These are phyloP conservation scores for Ginglymostoma cirratum DNA, from an alignment of 2,113 vertebrate species.

Conservation along the genomic window DNA sequence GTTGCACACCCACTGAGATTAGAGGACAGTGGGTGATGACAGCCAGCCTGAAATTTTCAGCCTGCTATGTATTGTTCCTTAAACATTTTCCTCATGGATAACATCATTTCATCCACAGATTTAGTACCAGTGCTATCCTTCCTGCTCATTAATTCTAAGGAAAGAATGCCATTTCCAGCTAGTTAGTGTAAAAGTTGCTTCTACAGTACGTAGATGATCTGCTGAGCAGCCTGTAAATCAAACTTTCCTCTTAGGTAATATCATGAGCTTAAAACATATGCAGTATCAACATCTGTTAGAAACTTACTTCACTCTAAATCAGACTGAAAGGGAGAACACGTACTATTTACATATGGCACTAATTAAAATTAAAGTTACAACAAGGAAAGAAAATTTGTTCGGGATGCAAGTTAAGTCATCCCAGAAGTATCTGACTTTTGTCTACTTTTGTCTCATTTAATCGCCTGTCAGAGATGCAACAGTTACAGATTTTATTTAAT, in stretches of 20 bases:
- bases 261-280: neutral
- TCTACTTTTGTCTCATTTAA: neutral
- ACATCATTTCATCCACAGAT: neutral
- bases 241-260: neutral
- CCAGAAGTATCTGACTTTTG: neutral
- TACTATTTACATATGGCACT: neutral
- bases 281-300: neutral
- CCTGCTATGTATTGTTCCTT: neutral
- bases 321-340: neutral
- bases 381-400: neutral
- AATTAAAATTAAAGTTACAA: neutral
- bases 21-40: neutral
- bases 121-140: neutral
- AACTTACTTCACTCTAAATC: neutral
- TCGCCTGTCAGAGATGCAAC: slow-evolving; percentile 41
- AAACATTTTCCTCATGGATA: neutral
- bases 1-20: neutral
- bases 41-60: neutral
- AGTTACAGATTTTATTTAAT: slow-evolving; percentile 44
- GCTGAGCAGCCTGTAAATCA: neutral
- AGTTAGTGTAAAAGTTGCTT: neutral
- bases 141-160: neutral
- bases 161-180: neutral
- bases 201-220: neutral
- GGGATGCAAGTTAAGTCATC: neutral